Conservation (phyloP, 2,888 invertebrate species). For the Serrognathus titanus region DNA sequence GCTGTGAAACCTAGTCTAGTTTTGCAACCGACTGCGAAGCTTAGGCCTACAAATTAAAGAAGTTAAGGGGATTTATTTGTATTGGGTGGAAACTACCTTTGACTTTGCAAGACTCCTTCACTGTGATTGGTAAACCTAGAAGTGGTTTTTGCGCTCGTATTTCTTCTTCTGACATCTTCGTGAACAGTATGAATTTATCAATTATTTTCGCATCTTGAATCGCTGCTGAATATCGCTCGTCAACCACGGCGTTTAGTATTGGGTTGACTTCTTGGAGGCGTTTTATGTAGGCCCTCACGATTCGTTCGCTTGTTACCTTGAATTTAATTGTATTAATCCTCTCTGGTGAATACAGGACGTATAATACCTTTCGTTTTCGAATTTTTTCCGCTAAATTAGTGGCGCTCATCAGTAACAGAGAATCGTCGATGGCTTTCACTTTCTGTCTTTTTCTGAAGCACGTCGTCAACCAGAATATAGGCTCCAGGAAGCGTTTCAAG, state of each 20-base stretch:
- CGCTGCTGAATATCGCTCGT: conserved; percentile 73
- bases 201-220: conserved; percentile 69
- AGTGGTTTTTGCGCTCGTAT: conserved; percentile 69
- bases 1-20: conserved; percentile 35
- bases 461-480: too few species aligned
- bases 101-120: conserved; percentile 77
- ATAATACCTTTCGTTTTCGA: conserved; percentile 61
- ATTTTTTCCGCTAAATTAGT: conserved; percentile 68
- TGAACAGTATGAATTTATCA: conserved; percentile 59
- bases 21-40: conserved; percentile 3
- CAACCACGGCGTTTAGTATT: conserved; percentile 74
- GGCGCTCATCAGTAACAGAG: conserved; percentile 65
- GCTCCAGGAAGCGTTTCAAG: too few species aligned
- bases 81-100: conserved; percentile 52
- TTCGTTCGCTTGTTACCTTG: conserved; percentile 42
- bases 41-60: not conserved
- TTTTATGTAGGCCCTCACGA: conserved; percentile 69
- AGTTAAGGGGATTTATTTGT: not conserved
- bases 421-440: conserved; percentile 5
- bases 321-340: not conserved
- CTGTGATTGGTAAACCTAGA: conserved; percentile 79
- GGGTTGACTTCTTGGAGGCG: conserved; percentile 77
- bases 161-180: conserved; percentile 51
- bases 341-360: too few species aligned
- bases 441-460: not conserved